These are phyloP conservation scores for Cabera pusaria DNA, from an alignment of 2,888 invertebrate species.

Conservation along the genomic window DNA sequence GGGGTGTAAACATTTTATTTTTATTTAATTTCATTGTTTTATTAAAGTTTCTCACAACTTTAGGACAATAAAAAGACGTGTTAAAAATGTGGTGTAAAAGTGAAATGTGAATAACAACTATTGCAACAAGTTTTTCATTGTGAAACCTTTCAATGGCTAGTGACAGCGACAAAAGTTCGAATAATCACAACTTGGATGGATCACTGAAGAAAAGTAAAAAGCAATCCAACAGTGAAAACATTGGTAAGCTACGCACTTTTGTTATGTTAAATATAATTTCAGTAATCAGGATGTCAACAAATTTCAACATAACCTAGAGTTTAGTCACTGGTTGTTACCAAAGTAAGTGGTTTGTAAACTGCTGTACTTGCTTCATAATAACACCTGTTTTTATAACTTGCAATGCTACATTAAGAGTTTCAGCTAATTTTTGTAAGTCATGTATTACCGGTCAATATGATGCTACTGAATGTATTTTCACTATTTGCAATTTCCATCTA, in stretches of 20 bases:
- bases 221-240: conserved; percentile 56
- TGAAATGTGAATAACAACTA: conserved; percentile 19
- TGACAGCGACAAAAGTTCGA: conserved; percentile 79
- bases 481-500: too few relatives aligned
- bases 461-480: too few relatives aligned
- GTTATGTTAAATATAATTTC: neutral
- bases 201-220: conserved; percentile 67
- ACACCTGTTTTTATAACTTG: conserved; percentile 7
- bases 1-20: conserved; percentile 67
- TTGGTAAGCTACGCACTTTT: conserved; percentile 51
- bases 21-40: conserved; percentile 13
- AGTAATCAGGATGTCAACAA: neutral
- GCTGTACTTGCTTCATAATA: conserved; percentile 10
- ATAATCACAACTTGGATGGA: conserved; percentile 73
- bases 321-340: conserved; percentile 6
- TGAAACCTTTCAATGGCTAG: conserved; percentile 76
- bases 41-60: conserved; percentile 40
- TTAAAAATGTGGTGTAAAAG: conserved; percentile 11
- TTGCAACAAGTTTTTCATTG: conserved; percentile 18
- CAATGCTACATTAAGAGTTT: too few relatives aligned
- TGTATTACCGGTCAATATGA: too few relatives aligned
- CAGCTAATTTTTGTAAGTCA: too few relatives aligned
- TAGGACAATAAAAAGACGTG: conserved; percentile 44
- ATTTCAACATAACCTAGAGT: conserved; percentile 9
- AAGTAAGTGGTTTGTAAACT: neutral